Evolutionary conservation across 1,140 invertebrate species (phyloP), one percentile per base, ranked within the genome.

Genomic region (Telenomus remus): DNA sequence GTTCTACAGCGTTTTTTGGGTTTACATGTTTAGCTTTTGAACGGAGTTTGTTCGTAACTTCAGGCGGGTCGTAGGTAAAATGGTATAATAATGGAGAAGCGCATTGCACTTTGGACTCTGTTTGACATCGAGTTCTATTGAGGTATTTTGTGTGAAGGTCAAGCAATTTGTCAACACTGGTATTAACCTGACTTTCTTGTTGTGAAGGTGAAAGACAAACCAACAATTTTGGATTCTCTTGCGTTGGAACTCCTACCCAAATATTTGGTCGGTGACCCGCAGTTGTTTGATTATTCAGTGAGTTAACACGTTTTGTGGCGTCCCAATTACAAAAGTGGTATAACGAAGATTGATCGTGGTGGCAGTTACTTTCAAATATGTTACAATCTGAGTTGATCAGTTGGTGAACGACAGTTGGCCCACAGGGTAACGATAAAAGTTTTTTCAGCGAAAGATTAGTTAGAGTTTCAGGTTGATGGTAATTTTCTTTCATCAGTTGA

Each of bases 201-300:
- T 94, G 93, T 0, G 91, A 91, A 0, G 93, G 93, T 0, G 93
- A 94, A 8, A 94, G 84, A 80, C 92, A 94, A 0, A 93, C 87
- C 33, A 93, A 84, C 1, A 92, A 34, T 54, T 87, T 87, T 0
- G 91, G 90, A 80, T 93, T 91, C 19, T 85, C 83, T 42, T 87
- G 82, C 0, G 90, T 90, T n/a, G 90, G 89, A 5, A 92, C 72
- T 1, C 90, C 90, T 42, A 91, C 82, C 91, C 91, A 92, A 35
- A 89, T 81, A 57, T 84, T 81, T 61, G 71, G 81, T 85, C 79
- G 79, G 84, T 73, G 85, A 79, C 19, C 89, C 43, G 43, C 53
- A 46, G 14, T 39, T 8, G 19, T 54, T 56, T 13, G 15, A 12
- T 61, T 15, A 46, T 53, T 68, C 16, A 15, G 44, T 15, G 54